These are phyloP conservation scores for Steatornis caripensis DNA, from an alignment of 2,113 vertebrate species.

Conservation along the genomic window DNA sequence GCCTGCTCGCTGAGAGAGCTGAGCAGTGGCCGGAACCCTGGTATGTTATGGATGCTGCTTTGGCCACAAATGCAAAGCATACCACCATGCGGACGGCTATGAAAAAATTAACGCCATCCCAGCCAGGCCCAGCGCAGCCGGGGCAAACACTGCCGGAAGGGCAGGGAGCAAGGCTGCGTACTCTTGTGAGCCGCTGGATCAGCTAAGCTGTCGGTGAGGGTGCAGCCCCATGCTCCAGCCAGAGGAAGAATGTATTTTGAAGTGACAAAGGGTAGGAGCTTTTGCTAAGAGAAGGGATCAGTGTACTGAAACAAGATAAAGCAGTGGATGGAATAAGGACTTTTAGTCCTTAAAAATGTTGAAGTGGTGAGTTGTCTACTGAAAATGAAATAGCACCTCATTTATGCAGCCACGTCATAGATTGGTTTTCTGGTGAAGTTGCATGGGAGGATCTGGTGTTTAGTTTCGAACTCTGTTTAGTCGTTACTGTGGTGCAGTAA, in stretches of 20 bases:
- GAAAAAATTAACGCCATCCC: too few relatives aligned
- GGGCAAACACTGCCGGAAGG: not conserved
- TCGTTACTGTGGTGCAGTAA: not conserved
- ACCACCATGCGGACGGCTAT: rapidly evolving
- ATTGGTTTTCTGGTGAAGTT: not conserved
- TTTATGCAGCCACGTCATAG: not conserved
- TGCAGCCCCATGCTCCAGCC: rapidly evolving
- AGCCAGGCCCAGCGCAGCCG: not conserved
- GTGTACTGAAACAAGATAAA: not conserved
- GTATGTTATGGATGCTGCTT: not conserved
- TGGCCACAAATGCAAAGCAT: not conserved
- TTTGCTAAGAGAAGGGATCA: not conserved
- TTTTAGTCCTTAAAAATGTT: not conserved
- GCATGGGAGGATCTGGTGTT: not conserved
- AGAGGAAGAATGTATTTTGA: not conserved
- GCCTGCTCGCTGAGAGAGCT: not conserved
- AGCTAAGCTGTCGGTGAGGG: too few relatives aligned
- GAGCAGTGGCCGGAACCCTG: too few relatives aligned
- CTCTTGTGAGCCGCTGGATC: too few relatives aligned
- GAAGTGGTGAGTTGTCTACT: rapidly evolving
- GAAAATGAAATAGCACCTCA: not conserved
- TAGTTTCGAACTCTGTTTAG: not conserved
- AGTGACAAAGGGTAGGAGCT: not conserved
- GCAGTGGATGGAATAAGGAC: not conserved
- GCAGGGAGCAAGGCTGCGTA: rapidly evolving